phyloP scores from a whole-genome alignment of 2,888 invertebrate species.

The Clistopyga incitator region DNA sequence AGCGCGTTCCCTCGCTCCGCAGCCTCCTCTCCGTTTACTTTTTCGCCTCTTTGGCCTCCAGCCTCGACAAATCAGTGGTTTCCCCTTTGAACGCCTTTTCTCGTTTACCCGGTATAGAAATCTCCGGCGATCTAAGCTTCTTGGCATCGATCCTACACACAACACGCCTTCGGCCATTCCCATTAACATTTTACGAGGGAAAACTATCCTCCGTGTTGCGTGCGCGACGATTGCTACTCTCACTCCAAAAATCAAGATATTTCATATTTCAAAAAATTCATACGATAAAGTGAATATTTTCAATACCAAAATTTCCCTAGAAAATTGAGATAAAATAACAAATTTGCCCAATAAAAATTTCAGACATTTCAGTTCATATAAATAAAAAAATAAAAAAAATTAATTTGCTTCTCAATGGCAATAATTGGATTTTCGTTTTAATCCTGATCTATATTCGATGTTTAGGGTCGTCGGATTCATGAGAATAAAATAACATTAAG shows the following conservation, averaged over 20 bases:
- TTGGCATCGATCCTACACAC: conserved; percentile 48
- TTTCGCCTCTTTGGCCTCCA: conserved; percentile 29
- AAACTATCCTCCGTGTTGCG: conserved; percentile 1
- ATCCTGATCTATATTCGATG: too few relatives aligned
- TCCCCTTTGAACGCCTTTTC: conserved; percentile 27
- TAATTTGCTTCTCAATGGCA: too few relatives aligned
- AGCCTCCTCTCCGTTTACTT: conserved; percentile 47
- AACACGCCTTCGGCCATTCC: background rate
- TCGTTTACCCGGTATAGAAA: conserved; percentile 21
- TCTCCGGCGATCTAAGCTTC: conserved; percentile 32
- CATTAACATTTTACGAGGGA: conserved; percentile 28
- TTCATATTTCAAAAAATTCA: too few relatives aligned
- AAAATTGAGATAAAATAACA: too few relatives aligned
- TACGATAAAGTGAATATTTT: too few relatives aligned
- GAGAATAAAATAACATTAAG: background rate
- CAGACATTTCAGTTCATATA: too few relatives aligned
- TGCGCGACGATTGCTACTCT: background rate
- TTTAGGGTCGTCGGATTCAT: too few relatives aligned
- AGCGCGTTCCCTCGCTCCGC: conserved; percentile 54
- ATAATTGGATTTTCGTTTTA: too few relatives aligned
- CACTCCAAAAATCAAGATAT: background rate
- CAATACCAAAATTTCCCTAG: too few relatives aligned
- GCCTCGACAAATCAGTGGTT: conserved; percentile 60
- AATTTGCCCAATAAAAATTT: too few relatives aligned
- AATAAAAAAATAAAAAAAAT: too few relatives aligned